Evolutionary conservation across 2,888 invertebrate species (phyloP).

Genomic region (Erpobdella octoculata): DNA sequence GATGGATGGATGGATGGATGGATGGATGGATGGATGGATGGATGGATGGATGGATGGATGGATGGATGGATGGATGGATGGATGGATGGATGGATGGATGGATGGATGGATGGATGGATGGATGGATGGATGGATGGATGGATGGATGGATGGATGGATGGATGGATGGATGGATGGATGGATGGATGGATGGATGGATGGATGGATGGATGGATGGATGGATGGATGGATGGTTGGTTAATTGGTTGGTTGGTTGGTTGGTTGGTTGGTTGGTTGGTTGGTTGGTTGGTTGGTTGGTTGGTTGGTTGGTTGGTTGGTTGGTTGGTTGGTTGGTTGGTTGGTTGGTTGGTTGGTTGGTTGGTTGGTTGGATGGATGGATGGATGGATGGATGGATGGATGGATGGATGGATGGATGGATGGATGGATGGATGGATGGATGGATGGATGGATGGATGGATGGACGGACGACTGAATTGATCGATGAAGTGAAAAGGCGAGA

Average conservation of each 20-base stretch:
- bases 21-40: not conserved
- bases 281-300: too few relatives aligned
- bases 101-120: not conserved
- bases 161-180: not conserved
- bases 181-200: not conserved
- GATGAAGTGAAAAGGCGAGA: too few relatives aligned
- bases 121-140: not conserved
- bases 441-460: too few relatives aligned
- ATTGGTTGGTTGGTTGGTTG: too few relatives aligned
- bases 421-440: too few relatives aligned
- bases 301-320: too few relatives aligned
- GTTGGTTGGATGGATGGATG: too few relatives aligned
- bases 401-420: too few relatives aligned
- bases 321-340: too few relatives aligned
- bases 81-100: not conserved
- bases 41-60: not conserved
- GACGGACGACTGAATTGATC: too few relatives aligned
- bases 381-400: too few relatives aligned
- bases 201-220: not conserved
- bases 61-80: not conserved
- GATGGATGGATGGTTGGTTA: constrained; percentile 8
- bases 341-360: too few relatives aligned
- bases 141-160: not conserved
- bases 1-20: not conserved
- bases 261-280: not conserved